phyloP scores from a whole-genome alignment of 1,140 invertebrate species.

The Monomorium pharaonis region DNA sequence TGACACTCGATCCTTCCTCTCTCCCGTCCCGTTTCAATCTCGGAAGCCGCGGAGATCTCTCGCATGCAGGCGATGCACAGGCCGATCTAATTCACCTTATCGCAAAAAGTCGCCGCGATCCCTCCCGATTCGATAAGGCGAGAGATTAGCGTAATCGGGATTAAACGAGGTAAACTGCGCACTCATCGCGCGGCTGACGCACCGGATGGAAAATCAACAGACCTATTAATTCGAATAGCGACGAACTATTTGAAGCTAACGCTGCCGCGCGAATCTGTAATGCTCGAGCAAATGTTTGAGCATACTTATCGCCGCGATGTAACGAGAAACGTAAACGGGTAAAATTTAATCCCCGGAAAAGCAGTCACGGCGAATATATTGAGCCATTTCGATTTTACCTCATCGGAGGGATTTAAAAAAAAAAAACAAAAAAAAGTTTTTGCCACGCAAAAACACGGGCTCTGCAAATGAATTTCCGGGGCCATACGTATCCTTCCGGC shows the following conservation, averaged over 20 bases:
- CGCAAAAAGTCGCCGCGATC: slow-evolving; percentile 39
- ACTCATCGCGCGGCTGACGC: neutral
- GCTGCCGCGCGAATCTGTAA: neutral
- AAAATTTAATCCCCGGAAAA: neutral
- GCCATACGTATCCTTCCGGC: neutral
- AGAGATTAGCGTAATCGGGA: slow-evolving; percentile 38
- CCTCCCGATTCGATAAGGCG: neutral
- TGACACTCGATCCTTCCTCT: neutral
- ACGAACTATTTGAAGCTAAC: neutral
- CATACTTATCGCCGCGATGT: neutral
- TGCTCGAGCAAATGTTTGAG: neutral
- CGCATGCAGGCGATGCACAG: slow-evolving; percentile 1
- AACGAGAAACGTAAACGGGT: neutral
- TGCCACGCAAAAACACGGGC: neutral
- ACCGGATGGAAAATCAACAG: neutral
- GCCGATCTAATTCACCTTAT: slow-evolving; percentile 56
- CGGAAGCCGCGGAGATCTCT: slow-evolving; percentile 39
- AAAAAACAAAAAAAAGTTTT: neutral
- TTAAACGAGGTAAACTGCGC: slow-evolving; percentile 10
- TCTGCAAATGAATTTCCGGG: neutral
- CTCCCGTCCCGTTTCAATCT: slow-evolving; percentile 12
- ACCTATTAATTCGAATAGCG: neutral
- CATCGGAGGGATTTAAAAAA: no score
- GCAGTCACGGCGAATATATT: neutral
- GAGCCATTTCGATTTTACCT: neutral